Conservation (phyloP, 2,113 vertebrate species). For the Chaenogobius annularis region DNA sequence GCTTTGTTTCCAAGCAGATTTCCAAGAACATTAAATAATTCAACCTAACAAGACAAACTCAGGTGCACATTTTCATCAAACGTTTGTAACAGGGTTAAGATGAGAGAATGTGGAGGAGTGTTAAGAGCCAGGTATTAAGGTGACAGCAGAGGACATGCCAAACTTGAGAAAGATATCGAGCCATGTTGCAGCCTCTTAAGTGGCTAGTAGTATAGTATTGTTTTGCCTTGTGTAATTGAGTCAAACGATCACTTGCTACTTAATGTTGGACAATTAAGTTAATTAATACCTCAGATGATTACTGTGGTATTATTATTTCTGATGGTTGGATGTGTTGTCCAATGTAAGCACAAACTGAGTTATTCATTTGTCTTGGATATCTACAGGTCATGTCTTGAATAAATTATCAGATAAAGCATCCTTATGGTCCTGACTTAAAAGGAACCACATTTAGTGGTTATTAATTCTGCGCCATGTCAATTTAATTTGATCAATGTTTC, state of each 20-base stretch:
- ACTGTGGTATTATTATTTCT: not conserved
- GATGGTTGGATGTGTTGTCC: not conserved
- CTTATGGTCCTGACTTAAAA: too few relatives aligned
- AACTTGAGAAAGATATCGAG: slow-evolving; percentile 11
- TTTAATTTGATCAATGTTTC: too few relatives aligned
- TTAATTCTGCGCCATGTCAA: too few relatives aligned
- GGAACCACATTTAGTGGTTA: too few relatives aligned
- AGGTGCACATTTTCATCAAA: slow-evolving; percentile 67
- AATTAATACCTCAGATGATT: not conserved
- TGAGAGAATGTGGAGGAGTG: slow-evolving; percentile 28
- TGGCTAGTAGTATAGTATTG: slow-evolving; percentile 29
- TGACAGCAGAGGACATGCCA: slow-evolving; percentile 16
- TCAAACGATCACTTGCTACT: slow-evolving; percentile 31
- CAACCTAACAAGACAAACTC: slow-evolving; percentile 67
- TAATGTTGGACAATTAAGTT: not conserved
- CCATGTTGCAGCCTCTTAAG: slow-evolving; percentile 7
- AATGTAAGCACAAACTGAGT: too few relatives aligned
- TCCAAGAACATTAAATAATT: slow-evolving; percentile 69
- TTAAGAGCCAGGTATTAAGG: slow-evolving; percentile 23
- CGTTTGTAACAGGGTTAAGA: slow-evolving; percentile 18
- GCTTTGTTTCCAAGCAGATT: slow-evolving; percentile 20
- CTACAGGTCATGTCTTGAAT: too few relatives aligned
- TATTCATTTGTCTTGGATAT: too few relatives aligned
- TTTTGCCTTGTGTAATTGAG: slow-evolving; percentile 27
- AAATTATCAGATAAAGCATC: too few relatives aligned